Evolutionary conservation across 1,140 invertebrate species (phyloP), one percentile per base, ranked within the genome.

Genomic region (Melipona quadrifasciata): DNA sequence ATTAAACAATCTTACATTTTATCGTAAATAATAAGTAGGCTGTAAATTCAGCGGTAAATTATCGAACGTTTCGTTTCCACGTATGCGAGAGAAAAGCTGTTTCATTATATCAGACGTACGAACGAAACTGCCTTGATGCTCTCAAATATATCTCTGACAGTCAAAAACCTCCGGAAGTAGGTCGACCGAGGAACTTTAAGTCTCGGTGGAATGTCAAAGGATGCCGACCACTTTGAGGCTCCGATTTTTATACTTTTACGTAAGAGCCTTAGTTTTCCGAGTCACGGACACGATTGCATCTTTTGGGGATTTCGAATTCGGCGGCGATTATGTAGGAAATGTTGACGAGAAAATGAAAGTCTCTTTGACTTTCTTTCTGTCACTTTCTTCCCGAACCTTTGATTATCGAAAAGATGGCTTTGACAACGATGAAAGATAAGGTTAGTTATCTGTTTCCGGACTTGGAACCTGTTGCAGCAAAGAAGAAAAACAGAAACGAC

Each of bases 321-420:
- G 11, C 12, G 61, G 57, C 31, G 75, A 88, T 87, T 87, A 88
- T 79, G 57, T 34, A 16, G 17, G 65, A 74, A 58, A 55, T 57
- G 31, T 77, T 80, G 86, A 87, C 76, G 71, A 19, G 82, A 79
- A 88, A 88, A 87, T 85, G 61, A 79, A 87, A 80, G 74, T 79
- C 16, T 65, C 16, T 31, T 80, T 53, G 65, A 61, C 64, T 80
- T 68, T 74, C 77, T 75, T 64, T 39, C 55, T 65, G 78, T 78
- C 82, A 24, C 77, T 65, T 64, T 65, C 77, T 65, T 64, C 58
- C 11, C 68, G 57, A 88, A 64, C 31, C 83, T 31, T 51, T 79
- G 72, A 89, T 89, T 82, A 76, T 64, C 78, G 80, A 70, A 87
- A 82, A 58, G 55, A 64, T 51, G 17, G 11, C 73, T 74, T 31